phyloP scores from a whole-genome alignment of 2,113 vertebrate species.

The Ornithorhynchus anatinus region DNA sequence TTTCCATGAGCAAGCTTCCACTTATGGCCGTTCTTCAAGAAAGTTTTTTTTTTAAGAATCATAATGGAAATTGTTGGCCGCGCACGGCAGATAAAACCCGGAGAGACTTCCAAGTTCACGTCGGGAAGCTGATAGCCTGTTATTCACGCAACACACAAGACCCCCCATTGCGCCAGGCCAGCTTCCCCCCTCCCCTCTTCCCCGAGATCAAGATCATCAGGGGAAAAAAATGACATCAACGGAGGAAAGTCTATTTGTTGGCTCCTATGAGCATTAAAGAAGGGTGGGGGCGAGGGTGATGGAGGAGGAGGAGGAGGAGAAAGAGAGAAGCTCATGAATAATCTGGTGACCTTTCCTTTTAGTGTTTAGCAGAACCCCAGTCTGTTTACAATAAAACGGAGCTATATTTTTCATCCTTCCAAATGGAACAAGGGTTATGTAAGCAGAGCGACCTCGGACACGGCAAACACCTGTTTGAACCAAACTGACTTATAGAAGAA shows the following conservation, averaged over 20 bases:
- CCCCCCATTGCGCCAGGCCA: slow-evolving; percentile 36
- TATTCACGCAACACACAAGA: slow-evolving; percentile 25
- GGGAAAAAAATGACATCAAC: not conserved
- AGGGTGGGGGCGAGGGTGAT: slow-evolving; percentile 48
- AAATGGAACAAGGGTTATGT: slow-evolving; percentile 86
- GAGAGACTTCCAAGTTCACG: slow-evolving; percentile 50
- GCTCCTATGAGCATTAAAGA: fast-evolving
- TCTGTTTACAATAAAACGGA: slow-evolving; percentile 79
- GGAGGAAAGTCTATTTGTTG: not conserved
- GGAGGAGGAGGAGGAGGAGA: no score
- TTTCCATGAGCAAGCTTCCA: slow-evolving; percentile 52
- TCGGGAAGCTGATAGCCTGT: slow-evolving; percentile 50
- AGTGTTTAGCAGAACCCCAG: slow-evolving; percentile 72
- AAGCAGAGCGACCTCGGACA: slow-evolving; percentile 84
- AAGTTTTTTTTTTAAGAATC: slow-evolving; percentile 7
- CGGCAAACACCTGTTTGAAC: slow-evolving; percentile 87
- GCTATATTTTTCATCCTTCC: slow-evolving; percentile 80
- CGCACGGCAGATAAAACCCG: slow-evolving; percentile 57
- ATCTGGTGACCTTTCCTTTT: slow-evolving; percentile 78
- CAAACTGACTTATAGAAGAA: slow-evolving; percentile 42
- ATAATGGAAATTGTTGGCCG: slow-evolving; percentile 61
- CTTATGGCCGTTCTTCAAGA: slow-evolving; percentile 38
- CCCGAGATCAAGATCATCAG: not conserved
- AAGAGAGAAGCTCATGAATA: slow-evolving; percentile 67
- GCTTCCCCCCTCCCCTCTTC: not conserved